These are phyloP conservation scores for Gisinianus flammeolus DNA, from an alignment of 2,888 invertebrate species.

Conservation along the genomic window DNA sequence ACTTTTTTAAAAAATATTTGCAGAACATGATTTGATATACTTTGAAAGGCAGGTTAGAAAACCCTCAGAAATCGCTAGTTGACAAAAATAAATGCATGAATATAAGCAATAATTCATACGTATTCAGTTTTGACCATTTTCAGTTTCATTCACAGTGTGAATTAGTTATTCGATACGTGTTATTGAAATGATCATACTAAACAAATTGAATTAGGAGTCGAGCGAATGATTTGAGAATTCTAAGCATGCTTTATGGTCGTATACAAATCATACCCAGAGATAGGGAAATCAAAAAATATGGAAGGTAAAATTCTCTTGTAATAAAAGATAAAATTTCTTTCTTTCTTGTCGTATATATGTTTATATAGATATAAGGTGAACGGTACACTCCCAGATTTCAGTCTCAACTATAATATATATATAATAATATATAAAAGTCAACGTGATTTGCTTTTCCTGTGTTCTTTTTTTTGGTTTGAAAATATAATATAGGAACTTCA, in stretches of 20 bases:
- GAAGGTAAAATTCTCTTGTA: slow-evolving; percentile 27
- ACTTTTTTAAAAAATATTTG: slow-evolving; percentile 12
- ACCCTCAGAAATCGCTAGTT: background rate
- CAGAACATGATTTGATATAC: background rate
- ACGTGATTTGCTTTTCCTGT: slow-evolving; percentile 31
- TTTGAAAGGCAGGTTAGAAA: background rate
- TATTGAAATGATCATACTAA: background rate
- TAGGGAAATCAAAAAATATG: slow-evolving; percentile 40
- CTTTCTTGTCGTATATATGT: background rate
- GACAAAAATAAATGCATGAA: no score
- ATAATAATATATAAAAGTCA: slow-evolving; percentile 25
- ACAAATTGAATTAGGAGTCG: background rate
- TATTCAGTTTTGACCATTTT: no score
- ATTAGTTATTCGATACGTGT: no score
- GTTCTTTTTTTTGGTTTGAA: background rate
- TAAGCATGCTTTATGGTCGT: slow-evolving; percentile 9
- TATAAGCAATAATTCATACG: no score
- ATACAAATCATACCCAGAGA: slow-evolving; percentile 38
- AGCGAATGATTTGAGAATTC: background rate
- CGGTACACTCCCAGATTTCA: slow-evolving; percentile 39
- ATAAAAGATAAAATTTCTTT: slow-evolving; percentile 30
- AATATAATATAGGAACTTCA: slow-evolving; percentile 40
- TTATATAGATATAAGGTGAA: slow-evolving; percentile 16
- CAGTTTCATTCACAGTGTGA: no score
- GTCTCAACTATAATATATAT: slow-evolving; percentile 26